These are phyloP conservation scores for Cylloceria caligata DNA, from an alignment of 2,888 invertebrate species.

Conservation along the genomic window DNA sequence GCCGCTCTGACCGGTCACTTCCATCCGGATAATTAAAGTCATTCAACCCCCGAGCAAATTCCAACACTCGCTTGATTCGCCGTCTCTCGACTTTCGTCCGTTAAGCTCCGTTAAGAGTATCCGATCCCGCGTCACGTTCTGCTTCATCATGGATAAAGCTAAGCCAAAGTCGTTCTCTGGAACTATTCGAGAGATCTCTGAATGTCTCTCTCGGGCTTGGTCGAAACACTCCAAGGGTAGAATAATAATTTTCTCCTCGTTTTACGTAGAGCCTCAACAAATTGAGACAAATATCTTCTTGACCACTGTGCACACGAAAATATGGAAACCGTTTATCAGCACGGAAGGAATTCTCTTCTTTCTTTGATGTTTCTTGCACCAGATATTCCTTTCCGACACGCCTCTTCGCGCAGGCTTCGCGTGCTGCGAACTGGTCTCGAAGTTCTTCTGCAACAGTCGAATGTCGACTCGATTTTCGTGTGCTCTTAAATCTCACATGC, in stretches of 20 bases:
- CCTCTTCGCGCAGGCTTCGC: constrained; percentile 32
- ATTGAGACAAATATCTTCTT: neutral
- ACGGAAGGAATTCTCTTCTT: constrained; percentile 43
- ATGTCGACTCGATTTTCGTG: constrained; percentile 44
- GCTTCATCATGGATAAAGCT: constrained; percentile 15
- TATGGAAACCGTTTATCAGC: constrained; percentile 59
- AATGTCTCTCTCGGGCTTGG: neutral
- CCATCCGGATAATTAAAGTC: constrained; percentile 62
- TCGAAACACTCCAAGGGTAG: neutral
- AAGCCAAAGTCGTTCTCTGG: constrained; percentile 26
- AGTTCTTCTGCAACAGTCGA: constrained; percentile 54
- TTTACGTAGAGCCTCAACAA: neutral
- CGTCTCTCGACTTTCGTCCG: constrained; percentile 30
- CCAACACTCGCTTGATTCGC: constrained; percentile 31
- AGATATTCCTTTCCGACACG: constrained; percentile 10
- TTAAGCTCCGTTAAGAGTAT: constrained; percentile 37
- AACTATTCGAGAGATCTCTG: neutral
- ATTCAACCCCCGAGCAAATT: constrained; percentile 48
- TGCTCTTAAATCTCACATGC: neutral
- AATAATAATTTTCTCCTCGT: constrained; percentile 3
- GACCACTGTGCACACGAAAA: constrained; percentile 18
- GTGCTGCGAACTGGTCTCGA: constrained; percentile 42
- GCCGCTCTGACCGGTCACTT: constrained; percentile 47
- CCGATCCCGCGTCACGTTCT: constrained; percentile 2
- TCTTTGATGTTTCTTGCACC: constrained; percentile 37